Base-by-base conservation (phyloP, 2,113 vertebrate genomes). In the Podiceps cristatus region DNA sequence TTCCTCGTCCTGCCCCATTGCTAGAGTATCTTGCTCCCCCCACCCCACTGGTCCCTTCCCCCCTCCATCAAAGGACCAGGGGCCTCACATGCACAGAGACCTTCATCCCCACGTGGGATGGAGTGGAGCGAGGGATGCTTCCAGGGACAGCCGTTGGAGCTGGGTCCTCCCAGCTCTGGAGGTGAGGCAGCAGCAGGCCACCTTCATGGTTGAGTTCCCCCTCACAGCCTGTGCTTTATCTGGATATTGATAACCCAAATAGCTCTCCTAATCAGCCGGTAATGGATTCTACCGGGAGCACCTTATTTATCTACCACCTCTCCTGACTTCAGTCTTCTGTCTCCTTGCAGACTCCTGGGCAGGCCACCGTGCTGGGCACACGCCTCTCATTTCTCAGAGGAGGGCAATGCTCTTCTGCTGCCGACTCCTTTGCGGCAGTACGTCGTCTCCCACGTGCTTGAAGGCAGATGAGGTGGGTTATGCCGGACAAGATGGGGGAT, bases 201-300 rank as follows among this genome's bases (percentile, higher is more conserved):
- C 97, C 95, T 94, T 97, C 96, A 95, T 95, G 93, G 92, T 11
- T 95, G 58, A 96, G 42, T 77, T 96, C 74, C 50, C 33, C 11
- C 27, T 93, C 24, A 4, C 74, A 94, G 93, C 42, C 66, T 80
- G 71, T 83, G 62, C 81, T 95, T 97, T 96, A 74, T 96, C 95
- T 94, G 88, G 90, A 80, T 95, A 96, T 96, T 86, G 95, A 96
- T 96, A 97, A 96, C 78, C 25, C 0, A 0, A 93, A 90, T 47
- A 88, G 24, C 62, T 90, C 42, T 95, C 45, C 92, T 97, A 96
- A 96, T 96, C 90, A 92, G 58, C 62, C 1, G 0, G 69, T 96
- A 97, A 96, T 83, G 55, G 71, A 97, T 96, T 95, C 95, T 59
- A 92, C 35, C 0, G 1, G 58, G 71, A 96, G 31, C 11, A 37